Base-by-base conservation (phyloP, 2,888 invertebrate species). In the Leptopilina syphax region DNA sequence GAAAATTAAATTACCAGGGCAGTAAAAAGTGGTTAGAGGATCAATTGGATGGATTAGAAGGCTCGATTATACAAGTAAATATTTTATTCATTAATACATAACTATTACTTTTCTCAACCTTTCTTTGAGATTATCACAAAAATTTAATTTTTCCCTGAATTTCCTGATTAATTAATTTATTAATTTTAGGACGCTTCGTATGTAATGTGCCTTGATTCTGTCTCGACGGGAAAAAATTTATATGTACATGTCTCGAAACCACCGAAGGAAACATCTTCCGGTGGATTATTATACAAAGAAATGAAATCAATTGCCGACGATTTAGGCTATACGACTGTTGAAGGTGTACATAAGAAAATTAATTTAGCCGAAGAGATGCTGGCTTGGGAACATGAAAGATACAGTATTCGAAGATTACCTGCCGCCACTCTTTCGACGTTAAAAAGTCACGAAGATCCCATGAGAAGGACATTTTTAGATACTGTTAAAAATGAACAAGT, bases 351-450 rank as follows among this genome's bases (percentile, higher is more conserved):
- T 89, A 99, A 99, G 93, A 99, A 99, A 93, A 99, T 99, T 86
- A 98, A 98, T 93, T 93, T 99, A 78, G 98, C 98, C 0, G 98
- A 98, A 77, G 97, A 97, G 85, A 94, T 96, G 79, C 92, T 98
- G 47, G 97, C 98, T 0, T 99, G 99, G 99, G 98, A 99, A 89
- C 99, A 99, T 89, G 99, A 99, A 92, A 93, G 98, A 84, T 99
- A 97, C 92, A 98, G 98, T 91, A 97, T 99, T 86, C 94, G 97
- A 84, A 94, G 98, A 83, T 94, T 98, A 88, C 96, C 98, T 0
- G 98, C 98, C 0, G 97, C 98, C 89, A 99, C 99, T 0, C 88
- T 99, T 5, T 98, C 98, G 1, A 94, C 96, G 1, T 91, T 97
- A 3, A 94, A 95, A 93, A 95, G 93, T 82, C 95, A 95, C 89